Evolutionary conservation across 2,888 invertebrate species (phyloP).

Genomic region (Drosophila bunnanda): DNA sequence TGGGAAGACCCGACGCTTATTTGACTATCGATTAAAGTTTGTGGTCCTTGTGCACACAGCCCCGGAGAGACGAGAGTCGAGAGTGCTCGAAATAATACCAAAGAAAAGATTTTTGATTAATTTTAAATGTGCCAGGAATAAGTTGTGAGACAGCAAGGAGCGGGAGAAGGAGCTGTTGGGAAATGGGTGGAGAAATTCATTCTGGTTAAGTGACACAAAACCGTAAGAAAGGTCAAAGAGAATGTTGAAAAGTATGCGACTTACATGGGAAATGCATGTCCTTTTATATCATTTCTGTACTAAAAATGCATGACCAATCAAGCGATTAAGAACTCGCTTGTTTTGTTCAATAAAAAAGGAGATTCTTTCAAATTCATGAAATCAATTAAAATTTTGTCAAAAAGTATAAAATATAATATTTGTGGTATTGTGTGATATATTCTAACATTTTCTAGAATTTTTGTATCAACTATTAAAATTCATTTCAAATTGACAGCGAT

Average conservation of each 20-base stretch:
- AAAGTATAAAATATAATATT: too few relatives aligned
- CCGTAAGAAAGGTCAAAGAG: neutral
- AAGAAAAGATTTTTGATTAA: slow-evolving; percentile 72
- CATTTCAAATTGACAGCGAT: too few relatives aligned
- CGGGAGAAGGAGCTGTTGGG: neutral
- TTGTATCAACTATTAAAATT: neutral
- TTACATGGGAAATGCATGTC: neutral
- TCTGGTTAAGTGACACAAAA: neutral
- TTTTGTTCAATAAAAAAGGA: neutral
- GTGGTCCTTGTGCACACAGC: slow-evolving; percentile 73
- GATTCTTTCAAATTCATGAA: neutral
- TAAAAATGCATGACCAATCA: neutral
- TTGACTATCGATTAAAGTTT: slow-evolving; percentile 80
- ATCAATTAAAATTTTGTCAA: too few relatives aligned
- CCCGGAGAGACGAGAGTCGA: slow-evolving; percentile 48
- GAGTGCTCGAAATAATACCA: slow-evolving; percentile 40
- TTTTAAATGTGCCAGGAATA: slow-evolving; percentile 60
- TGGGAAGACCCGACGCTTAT: slow-evolving; percentile 51
- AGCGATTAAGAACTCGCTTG: neutral
- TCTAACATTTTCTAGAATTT: neutral
- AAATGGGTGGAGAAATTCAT: neutral
- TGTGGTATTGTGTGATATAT: neutral
- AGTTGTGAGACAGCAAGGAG: slow-evolving; percentile 5
- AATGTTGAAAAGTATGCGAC: neutral
- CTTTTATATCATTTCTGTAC: neutral